Base-by-base conservation (phyloP, 2,113 vertebrate genomes). In the Rhineura floridana region DNA sequence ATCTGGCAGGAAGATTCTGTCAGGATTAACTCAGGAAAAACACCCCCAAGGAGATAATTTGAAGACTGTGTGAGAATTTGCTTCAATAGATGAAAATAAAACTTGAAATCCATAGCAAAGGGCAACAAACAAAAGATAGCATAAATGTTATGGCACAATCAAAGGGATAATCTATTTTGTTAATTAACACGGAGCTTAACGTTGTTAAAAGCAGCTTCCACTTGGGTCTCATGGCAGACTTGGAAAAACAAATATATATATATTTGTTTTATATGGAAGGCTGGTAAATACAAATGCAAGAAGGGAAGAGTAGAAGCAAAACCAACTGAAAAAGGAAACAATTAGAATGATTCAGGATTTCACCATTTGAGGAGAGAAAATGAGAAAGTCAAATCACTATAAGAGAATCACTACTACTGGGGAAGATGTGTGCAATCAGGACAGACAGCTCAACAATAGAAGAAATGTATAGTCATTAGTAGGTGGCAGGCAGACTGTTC, bases 1-100 rank as follows among this genome's bases (percentile, higher is more conserved):
- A 97, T 96, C 96, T 96, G 95, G 95, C 93, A 95, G 94, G 93
- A 95, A 94, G 89, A 96, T 95, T 96, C 96, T 96, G 96, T 95
- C 96, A 97, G 94, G 95, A 97, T 96, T 97, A 97, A 92, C 96
- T 95, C 93, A 95, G 94, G 93, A 96, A 95, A 96, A 96, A 96
- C 93, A 96, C 94, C 97, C 94, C 86, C 94, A 96, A 97, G 97
- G 97, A 97, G 96, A 94, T 96, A 96, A 97, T 97, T 97, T 97
- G 96, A 96, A 97, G 96, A 95, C 95, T 96, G 91, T 95, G 94
- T 95, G 96, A 97, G 96, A 97, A 95, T 96, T 97, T 96, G 95
- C 95, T 96, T 97, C 92, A 70, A 81, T 93, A 95, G 94, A 94
- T 92, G 96, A 95, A 97, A 97, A 97, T 95, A 97, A 59, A 97